A percentile compares a stretch with the other conserved stretches of the same genome.
Conservation (phyloP, 1,140 invertebrate species). For the Pissodes strobi region DNA sequence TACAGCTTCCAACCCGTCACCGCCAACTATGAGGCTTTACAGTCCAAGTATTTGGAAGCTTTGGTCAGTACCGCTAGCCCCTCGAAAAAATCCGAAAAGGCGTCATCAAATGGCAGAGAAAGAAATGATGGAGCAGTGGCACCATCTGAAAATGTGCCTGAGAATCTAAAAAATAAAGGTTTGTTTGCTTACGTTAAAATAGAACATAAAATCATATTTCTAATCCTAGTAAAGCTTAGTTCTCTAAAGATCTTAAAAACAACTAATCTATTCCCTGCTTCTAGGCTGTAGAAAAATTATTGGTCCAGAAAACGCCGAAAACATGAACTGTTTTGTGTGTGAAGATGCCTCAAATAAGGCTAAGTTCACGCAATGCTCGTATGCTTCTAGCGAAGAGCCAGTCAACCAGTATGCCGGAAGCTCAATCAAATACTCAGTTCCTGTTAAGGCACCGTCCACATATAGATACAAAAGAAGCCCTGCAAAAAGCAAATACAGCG, state of each 20-base stretch:
- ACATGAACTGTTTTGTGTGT: constrained; percentile 60
- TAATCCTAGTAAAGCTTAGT: background rate
- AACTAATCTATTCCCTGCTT: background rate
- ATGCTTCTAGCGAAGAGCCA: constrained; percentile 50
- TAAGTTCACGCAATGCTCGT: constrained; percentile 60
- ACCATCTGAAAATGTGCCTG: constrained; percentile 37
- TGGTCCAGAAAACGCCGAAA: constrained; percentile 40
- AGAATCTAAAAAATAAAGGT: constrained; percentile 38
- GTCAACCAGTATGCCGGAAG: constrained; percentile 51
- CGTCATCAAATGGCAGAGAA: background rate
- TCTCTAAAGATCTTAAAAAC: background rate
- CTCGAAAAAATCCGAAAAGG: constrained; percentile 39
- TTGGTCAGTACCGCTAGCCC: constrained; percentile 37
- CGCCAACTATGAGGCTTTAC: constrained; percentile 24
- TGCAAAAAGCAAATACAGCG: constrained; percentile 24
- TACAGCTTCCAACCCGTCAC: constrained; percentile 49
- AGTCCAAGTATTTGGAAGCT: constrained; percentile 36
- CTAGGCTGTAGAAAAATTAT: constrained; percentile 45
- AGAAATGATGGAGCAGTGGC: constrained; percentile 23
- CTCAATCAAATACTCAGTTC: constrained; percentile 46
- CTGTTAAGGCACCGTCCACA: constrained; percentile 28
- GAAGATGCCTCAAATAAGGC: constrained; percentile 57
- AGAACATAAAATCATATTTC: too few relatives aligned
- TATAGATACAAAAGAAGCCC: constrained; percentile 47
- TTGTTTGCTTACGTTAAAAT: too few relatives aligned